Percentiles rank a stretch among this genome's conserved stretches.
These are phyloP conservation scores for Chloroceryle amazona DNA, from an alignment of 2,797 vertebrate species.

Conservation along the genomic window DNA sequence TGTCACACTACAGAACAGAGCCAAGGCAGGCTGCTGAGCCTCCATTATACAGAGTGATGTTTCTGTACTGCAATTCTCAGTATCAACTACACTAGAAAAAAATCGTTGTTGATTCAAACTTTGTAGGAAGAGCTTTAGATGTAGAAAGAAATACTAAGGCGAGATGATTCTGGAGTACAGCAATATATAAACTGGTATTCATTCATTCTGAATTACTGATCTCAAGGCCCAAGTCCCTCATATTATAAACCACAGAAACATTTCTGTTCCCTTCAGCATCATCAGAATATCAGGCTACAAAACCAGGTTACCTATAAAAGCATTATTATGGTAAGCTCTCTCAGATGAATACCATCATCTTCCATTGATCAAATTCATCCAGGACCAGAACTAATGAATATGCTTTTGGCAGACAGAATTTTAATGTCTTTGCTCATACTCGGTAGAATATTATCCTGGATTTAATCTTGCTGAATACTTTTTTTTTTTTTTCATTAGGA, in stretches of 20 bases:
- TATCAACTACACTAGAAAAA: neutral
- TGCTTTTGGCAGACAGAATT: neutral
- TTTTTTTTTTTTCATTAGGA: conserved; percentile 20
- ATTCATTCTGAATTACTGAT: neutral
- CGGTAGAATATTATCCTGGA: neutral
- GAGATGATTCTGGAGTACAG: neutral
- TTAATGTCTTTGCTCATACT: neutral
- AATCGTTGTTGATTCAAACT: neutral
- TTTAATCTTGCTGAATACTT: neutral
- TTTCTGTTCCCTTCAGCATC: neutral
- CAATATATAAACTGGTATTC: neutral
- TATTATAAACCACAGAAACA: neutral
- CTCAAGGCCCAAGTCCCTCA: neutral
- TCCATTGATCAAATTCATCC: neutral
- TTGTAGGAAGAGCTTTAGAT: neutral
- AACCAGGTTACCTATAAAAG: neutral
- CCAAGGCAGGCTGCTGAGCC: neutral
- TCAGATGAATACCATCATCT: neutral
- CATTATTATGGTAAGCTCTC: neutral
- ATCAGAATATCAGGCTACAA: neutral
- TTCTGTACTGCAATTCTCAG: neutral
- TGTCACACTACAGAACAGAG: neutral
- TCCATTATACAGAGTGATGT: fast-evolving
- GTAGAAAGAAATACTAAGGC: neutral
- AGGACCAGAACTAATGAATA: neutral